Conservation (phyloP, 1,140 invertebrate species). For the Drosophila pruinosa region DNA sequence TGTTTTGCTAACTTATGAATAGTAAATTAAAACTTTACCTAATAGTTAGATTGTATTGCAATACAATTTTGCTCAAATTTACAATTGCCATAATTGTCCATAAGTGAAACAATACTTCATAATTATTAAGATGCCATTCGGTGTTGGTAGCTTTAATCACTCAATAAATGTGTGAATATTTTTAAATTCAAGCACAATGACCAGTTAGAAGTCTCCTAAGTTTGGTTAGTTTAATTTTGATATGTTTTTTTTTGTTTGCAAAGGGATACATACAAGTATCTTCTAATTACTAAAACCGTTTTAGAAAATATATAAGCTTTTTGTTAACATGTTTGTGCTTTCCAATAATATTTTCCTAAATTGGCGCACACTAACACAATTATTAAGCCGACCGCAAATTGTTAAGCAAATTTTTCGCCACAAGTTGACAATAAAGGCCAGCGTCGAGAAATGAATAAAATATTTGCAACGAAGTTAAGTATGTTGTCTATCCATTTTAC, state of each 20-base stretch:
- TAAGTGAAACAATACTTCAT: too few relatives aligned
- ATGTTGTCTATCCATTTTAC: slow-evolving; percentile 25
- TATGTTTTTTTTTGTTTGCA: too few relatives aligned
- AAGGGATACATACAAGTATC: too few relatives aligned
- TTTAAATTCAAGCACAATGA: too few relatives aligned
- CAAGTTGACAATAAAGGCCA: slow-evolving; percentile 46
- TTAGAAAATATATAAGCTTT: background rate
- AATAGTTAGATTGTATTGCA: background rate
- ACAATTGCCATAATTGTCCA: too few relatives aligned
- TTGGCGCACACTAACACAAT: slow-evolving; percentile 33
- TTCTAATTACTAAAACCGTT: too few relatives aligned
- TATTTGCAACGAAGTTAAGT: slow-evolving; percentile 31
- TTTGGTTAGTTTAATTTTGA: too few relatives aligned
- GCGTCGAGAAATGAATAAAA: slow-evolving; percentile 16
- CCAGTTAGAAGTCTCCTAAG: too few relatives aligned
- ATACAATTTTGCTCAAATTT: too few relatives aligned
- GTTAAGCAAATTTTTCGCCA: slow-evolving; percentile 63
- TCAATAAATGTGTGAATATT: too few relatives aligned
- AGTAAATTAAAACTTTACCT: background rate
- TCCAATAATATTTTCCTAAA: slow-evolving; percentile 5
- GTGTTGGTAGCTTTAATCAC: too few relatives aligned
- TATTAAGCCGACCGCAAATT: slow-evolving; percentile 68
- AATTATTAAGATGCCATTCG: too few relatives aligned
- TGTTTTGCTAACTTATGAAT: background rate
- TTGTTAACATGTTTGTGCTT: background rate